Evolutionary conservation across 2,888 invertebrate genomes (phyloP), one percentile per base, ranked within the genome.

Genomic region (Drosophila stalkeri): DNA sequence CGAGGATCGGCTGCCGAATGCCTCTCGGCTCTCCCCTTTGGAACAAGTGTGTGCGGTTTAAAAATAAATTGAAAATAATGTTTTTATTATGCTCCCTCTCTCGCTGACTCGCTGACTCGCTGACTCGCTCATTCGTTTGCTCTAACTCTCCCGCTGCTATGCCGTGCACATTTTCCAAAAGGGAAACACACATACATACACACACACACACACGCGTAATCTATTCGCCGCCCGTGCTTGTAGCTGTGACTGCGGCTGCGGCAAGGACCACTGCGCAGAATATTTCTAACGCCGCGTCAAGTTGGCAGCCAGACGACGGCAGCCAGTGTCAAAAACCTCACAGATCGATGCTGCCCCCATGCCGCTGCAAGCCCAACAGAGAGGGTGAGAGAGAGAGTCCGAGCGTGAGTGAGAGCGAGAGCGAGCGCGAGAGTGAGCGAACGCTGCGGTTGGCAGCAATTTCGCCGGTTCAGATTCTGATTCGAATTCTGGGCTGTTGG

Each of bases 41-140:
- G 90, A 91, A 91, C 91, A 91, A 91, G 92, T 91, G 91, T 92
- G 91, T 81, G 85, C 81, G 75, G 86, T 87, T 90, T 91, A 92
- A 89, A 91, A 91, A 91, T 91, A 92, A 89, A 87, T 87, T 79
- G 75, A 79, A 80, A 85, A 81, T 84, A 82, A 84, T 88, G 86
- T 89, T 87, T 88, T 86, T 77, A 72, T 85, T 85, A 74, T 73
- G 66, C 76, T 64, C 33, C 14, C 70, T 57, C 72, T 64, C 59
- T 14, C 71, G 27, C 27, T 27, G 27, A 16, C 56, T 44, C 39
- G 33, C 33, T 69, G 39, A 1, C n/a, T 46, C 31, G 31, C 1
- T 31, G 1, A 20, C 66, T 64, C 60, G 44, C 11, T 8, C 70
- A n/a, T 31, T 16, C 27, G 27, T n/a, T 55, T n/a, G 55, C 41